These are phyloP conservation scores for Hypercompe scribonia DNA, from an alignment of 2,888 invertebrate genomes.

Conservation along the genomic window DNA sequence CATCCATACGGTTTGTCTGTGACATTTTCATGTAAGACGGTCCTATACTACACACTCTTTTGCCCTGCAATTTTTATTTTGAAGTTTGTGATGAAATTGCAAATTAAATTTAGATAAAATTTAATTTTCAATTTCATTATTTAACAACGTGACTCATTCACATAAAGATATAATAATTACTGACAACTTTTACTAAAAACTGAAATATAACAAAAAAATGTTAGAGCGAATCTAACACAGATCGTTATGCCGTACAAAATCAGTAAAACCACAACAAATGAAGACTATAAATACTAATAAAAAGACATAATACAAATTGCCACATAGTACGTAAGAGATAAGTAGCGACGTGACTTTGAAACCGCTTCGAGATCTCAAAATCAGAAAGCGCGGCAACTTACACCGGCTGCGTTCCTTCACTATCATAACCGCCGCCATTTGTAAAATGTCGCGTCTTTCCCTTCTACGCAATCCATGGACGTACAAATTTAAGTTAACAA, in stretches of 20 bases:
- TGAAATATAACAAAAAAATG: neutral
- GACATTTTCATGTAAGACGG: neutral
- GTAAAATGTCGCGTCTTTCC: slow-evolving; percentile 33
- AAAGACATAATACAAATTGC: slow-evolving; percentile 73
- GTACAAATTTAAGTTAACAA: slow-evolving; percentile 15
- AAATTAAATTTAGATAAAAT: neutral
- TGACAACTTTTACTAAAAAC: neutral
- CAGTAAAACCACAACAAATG: slow-evolving; percentile 34
- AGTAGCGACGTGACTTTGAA: slow-evolving; percentile 80
- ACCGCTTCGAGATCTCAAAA: slow-evolving; percentile 72
- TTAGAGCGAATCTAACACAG: slow-evolving; percentile 6
- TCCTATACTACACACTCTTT: neutral
- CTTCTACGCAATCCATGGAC: slow-evolving; percentile 52
- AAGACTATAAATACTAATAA: slow-evolving; percentile 59
- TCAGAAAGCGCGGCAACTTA: slow-evolving; percentile 83
- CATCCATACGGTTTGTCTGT: no score
- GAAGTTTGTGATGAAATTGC: neutral
- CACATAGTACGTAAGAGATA: slow-evolving; percentile 75
- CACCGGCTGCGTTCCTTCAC: slow-evolving; percentile 54
- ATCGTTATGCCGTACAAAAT: slow-evolving; percentile 38
- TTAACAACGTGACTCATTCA: neutral
- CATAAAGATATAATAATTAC: neutral
- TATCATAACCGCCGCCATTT: slow-evolving; percentile 31
- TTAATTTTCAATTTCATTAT: slow-evolving; percentile 1
- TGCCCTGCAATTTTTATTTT: slow-evolving; percentile 1